Conservation (phyloP, 2,113 vertebrate species). For the Syngnathus typhle region DNA sequence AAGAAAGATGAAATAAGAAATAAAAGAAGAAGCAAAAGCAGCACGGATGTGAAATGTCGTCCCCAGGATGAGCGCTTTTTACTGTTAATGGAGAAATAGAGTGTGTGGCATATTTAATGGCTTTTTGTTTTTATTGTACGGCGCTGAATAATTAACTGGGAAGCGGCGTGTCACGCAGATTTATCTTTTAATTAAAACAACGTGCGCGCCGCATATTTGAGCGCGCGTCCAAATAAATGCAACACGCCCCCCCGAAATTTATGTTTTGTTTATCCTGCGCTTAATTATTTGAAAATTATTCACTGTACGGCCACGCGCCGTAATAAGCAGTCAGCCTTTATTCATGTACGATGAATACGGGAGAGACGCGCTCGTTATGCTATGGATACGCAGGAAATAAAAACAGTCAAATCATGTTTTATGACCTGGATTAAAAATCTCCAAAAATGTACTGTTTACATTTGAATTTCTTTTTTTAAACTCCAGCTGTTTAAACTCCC, state of each 20-base stretch:
- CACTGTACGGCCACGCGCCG: slow-evolving; percentile 83
- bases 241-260: slow-evolving; percentile 83
- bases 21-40: slow-evolving; percentile 27
- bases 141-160: slow-evolving; percentile 99
- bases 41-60: slow-evolving; percentile 90
- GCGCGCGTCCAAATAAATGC: slow-evolving; percentile 99
- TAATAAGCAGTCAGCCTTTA: slow-evolving; percentile 89
- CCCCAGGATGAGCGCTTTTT: slow-evolving; percentile 92
- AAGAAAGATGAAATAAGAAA: slow-evolving; percentile 26
- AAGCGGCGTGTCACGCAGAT: slow-evolving; percentile 99
- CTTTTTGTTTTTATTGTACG: slow-evolving; percentile 99
- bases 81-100: slow-evolving; percentile 99
- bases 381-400: slow-evolving; percentile 31
- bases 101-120: slow-evolving; percentile 99
- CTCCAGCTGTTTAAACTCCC: too few relatives aligned
- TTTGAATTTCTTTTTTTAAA: not conserved
- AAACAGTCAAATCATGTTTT: not conserved
- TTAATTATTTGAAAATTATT: slow-evolving; percentile 99
- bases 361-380: slow-evolving; percentile 51
- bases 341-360: slow-evolving; percentile 68
- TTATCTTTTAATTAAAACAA: slow-evolving; percentile 99
- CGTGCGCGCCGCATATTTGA: slow-evolving; percentile 99
- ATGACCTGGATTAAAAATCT: not conserved
- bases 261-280: slow-evolving; percentile 99
- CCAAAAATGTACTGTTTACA: not conserved